These are phyloP conservation scores for Phyto melanocephala DNA, from an alignment of 2,888 invertebrate species.

Conservation along the genomic window DNA sequence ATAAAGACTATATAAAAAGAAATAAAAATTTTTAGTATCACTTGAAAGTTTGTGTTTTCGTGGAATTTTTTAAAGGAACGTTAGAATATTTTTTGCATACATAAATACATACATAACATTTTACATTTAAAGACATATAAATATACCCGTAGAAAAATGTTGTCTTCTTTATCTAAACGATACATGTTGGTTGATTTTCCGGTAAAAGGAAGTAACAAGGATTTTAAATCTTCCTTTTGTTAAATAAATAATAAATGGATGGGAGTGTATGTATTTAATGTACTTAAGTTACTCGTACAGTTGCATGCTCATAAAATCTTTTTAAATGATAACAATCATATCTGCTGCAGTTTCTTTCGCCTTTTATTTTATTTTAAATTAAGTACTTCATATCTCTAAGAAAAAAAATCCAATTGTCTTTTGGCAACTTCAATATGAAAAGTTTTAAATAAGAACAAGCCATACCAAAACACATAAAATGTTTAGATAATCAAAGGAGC, in stretches of 20 bases:
- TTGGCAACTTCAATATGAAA: constrained; percentile 1
- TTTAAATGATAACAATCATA: constrained; percentile 35
- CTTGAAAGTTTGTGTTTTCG: constrained; percentile 22
- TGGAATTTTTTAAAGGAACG: not conserved
- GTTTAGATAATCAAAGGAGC: too few species aligned
- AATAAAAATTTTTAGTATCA: constrained; percentile 21
- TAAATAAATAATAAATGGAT: not conserved
- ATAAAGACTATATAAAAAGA: not conserved
- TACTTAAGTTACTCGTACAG: not conserved
- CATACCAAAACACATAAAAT: too few species aligned
- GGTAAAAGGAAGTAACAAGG: constrained; percentile 26
- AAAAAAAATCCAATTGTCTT: constrained; percentile 29
- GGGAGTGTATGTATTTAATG: not conserved
- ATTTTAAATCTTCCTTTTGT: constrained; percentile 12
- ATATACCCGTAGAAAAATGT: not conserved
- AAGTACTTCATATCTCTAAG: not conserved
- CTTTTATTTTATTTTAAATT: not conserved
- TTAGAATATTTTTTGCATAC: not conserved
- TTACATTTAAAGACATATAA: not conserved
- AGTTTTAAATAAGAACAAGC: not conserved
- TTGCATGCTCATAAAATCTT: not conserved
- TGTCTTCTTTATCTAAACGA: constrained; percentile 27
- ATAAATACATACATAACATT: not conserved
- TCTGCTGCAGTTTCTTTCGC: not conserved
- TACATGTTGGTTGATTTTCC: constrained; percentile 22